Conservation (phyloP, 1,140 invertebrate species). For the Cotesia chilonis region DNA sequence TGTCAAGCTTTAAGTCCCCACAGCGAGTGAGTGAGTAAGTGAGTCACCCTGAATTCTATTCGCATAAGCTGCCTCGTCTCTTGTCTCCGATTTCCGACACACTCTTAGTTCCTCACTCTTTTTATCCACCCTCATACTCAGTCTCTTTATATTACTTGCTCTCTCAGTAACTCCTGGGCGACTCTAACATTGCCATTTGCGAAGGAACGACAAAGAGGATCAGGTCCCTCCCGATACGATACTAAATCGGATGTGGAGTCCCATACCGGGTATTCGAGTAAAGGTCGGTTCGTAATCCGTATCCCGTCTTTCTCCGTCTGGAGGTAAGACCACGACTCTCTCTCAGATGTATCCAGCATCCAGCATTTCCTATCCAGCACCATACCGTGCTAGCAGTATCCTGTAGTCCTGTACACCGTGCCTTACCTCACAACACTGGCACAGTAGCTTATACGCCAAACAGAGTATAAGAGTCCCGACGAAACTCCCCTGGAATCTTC, state of each 20-base stretch:
- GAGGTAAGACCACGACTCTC: slow-evolving; percentile 40
- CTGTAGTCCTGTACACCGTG: no score
- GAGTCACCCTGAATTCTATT: slow-evolving; percentile 1
- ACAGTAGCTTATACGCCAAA: no score
- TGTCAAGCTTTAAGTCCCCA: slow-evolving; percentile 18
- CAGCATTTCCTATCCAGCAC: slow-evolving; percentile 53
- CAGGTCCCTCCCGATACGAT: slow-evolving; percentile 37
- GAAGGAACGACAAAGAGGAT: slow-evolving; percentile 22
- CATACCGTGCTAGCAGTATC: not conserved
- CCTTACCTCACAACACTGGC: no score
- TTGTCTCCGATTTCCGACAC: not conserved
- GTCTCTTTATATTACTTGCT: no score
- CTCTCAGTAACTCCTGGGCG: not conserved
- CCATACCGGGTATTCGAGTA: not conserved
- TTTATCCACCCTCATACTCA: not conserved
- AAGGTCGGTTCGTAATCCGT: slow-evolving; percentile 39
- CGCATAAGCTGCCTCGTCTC: not conserved
- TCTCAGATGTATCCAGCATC: slow-evolving; percentile 3
- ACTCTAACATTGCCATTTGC: not conserved
- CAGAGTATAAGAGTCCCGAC: not conserved
- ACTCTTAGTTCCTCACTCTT: not conserved
- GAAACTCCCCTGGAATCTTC: slow-evolving; percentile 28
- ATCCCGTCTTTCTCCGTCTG: slow-evolving; percentile 42
- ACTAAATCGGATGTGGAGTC: slow-evolving; percentile 36
- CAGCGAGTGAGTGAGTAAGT: slow-evolving; percentile 7